phyloP scores from a whole-genome alignment of 1,140 invertebrate species.

The Kradibia gibbosae region DNA sequence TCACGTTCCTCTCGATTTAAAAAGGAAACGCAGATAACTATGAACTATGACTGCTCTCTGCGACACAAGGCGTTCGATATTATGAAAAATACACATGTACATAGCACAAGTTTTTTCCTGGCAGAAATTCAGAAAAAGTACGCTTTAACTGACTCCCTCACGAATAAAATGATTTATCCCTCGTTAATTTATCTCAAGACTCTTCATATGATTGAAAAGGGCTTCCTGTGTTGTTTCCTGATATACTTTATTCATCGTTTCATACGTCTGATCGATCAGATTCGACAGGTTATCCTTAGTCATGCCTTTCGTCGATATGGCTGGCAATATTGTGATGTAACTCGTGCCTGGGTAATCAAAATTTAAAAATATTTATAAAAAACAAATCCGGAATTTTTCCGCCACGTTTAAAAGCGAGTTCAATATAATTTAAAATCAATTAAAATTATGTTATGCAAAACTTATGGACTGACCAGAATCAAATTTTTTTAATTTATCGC shows the following conservation, averaged over 20 bases:
- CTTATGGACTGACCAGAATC: conserved; percentile 76
- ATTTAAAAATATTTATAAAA: neutral
- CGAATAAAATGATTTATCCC: neutral
- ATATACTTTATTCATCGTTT: conserved; percentile 78
- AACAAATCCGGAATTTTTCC: neutral
- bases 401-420: too few species aligned
- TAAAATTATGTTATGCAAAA: neutral
- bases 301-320: conserved; percentile 78
- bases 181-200: conserved; percentile 53
- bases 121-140: too few species aligned
- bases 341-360: conserved; percentile 74
- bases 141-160: too few species aligned
- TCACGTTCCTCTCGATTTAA: too few species aligned
- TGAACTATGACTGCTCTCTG: too few species aligned
- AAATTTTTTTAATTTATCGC: conserved; percentile 81
- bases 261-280: conserved; percentile 79
- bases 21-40: too few species aligned
- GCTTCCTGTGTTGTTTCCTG: conserved; percentile 74
- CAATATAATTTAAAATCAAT: neutral
- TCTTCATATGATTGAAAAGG: conserved; percentile 56
- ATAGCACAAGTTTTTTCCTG: neutral
- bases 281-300: conserved; percentile 77
- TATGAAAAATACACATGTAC: neutral
- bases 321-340: conserved; percentile 81
- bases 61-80: neutral